Percentiles rank a stretch among this genome's conserved stretches.
phyloP scores from a whole-genome alignment of 2,113 vertebrate species.

The Propithecus coquereli region DNA sequence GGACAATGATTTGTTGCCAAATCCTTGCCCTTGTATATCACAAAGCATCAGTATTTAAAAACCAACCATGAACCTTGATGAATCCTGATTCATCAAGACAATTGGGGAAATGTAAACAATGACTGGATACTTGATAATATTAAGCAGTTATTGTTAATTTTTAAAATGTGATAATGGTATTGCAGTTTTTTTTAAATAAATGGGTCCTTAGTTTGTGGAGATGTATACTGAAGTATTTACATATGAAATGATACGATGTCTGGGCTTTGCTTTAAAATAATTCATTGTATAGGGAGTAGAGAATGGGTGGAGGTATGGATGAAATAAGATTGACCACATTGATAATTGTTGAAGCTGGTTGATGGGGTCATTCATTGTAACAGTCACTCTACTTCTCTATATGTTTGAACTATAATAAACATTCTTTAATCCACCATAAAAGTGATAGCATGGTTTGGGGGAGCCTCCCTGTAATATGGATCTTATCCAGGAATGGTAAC shows the following conservation, averaged over 20 bases:
- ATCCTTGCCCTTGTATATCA: not conserved
- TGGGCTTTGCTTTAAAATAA: slow-evolving; percentile 3
- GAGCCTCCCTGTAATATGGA: not conserved
- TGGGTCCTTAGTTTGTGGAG: not conserved
- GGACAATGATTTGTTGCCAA: not conserved
- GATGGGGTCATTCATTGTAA: not conserved
- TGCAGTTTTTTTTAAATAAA: not conserved
- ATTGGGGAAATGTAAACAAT: slow-evolving; percentile 20
- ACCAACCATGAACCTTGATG: not conserved
- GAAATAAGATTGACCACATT: not conserved
- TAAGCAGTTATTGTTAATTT: slow-evolving; percentile 22
- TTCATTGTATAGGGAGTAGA: not conserved
- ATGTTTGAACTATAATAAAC: slow-evolving; percentile 12
- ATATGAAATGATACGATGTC: not conserved
- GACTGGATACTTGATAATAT: not conserved
- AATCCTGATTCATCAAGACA: not conserved
- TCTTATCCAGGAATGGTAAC: not conserved
- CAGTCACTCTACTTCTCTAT: not conserved
- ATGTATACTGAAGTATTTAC: not conserved
- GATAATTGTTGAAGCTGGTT: not conserved
- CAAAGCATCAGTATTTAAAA: not conserved
- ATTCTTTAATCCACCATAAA: not conserved
- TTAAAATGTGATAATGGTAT: not conserved
- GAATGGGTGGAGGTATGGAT: not conserved
- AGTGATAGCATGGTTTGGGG: not conserved